Conservation (phyloP, 2,888 invertebrate genomes). For the Brachypalpus laphriformis region DNA sequence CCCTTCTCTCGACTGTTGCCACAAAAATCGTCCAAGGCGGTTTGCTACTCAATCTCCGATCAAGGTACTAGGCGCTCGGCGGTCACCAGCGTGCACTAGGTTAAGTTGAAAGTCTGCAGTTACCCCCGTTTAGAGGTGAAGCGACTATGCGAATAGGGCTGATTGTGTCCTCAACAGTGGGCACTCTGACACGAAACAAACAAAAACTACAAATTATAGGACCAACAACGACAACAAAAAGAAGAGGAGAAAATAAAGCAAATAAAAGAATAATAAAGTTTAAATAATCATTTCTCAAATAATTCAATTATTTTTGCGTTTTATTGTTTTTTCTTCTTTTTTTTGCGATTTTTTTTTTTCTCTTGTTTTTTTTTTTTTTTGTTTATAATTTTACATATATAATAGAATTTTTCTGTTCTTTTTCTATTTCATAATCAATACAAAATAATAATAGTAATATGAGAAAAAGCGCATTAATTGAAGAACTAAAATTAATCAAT, state of each 20-base stretch:
- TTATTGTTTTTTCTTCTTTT: constrained; percentile 57
- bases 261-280: constrained; percentile 50
- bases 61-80: too few species aligned
- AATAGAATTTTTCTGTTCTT: constrained; percentile 65
- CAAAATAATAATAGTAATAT: constrained; percentile 74
- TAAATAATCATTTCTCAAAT: constrained; percentile 69
- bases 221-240: background rate
- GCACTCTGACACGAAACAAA: background rate
- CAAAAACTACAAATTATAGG: background rate
- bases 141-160: too few species aligned
- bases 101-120: too few species aligned
- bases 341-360: constrained; percentile 60
- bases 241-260: constrained; percentile 21
- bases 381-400: constrained; percentile 68
- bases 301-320: constrained; percentile 66
- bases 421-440: constrained; percentile 69
- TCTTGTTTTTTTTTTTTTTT: constrained; percentile 67
- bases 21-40: too few species aligned
- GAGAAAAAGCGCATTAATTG: constrained; percentile 75
- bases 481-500: constrained; percentile 76
- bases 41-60: too few species aligned
- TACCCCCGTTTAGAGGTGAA: too few species aligned
- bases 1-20: too few species aligned
- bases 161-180: too few species aligned
- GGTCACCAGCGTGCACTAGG: too few species aligned